Conservation (phyloP, 2,797 vertebrate species). For the Syngnathus rostellatus region DNA sequence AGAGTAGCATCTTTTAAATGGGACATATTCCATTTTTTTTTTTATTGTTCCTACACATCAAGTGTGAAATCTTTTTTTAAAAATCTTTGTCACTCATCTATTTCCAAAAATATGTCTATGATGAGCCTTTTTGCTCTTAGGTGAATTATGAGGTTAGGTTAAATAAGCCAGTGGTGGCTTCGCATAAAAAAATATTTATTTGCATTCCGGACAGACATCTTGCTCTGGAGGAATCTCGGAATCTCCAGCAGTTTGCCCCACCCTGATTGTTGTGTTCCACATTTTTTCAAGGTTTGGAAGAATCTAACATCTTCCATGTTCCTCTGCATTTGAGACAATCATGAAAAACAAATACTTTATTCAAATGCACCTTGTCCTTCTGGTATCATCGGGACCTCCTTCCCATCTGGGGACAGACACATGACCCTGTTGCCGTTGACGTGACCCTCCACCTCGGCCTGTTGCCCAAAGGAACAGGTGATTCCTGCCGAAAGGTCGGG, state of each 20-base stretch:
- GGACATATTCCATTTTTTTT: background rate
- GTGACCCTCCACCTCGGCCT: conserved; percentile 82
- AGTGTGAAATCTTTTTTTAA: background rate
- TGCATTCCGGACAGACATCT: background rate
- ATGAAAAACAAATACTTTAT: background rate
- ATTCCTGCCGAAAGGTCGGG: conserved; percentile 83
- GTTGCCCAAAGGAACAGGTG: conserved; percentile 83
- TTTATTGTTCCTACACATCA: background rate
- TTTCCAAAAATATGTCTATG: background rate
- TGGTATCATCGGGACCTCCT: conserved; percentile 82
- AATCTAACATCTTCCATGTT: no score
- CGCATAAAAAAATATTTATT: background rate
- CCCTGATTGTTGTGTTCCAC: background rate
- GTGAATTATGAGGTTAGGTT: background rate
- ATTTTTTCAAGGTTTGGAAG: background rate
- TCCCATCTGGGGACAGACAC: conserved; percentile 81
- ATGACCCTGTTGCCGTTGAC: conserved; percentile 81
- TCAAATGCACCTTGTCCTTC: conserved; percentile 78
- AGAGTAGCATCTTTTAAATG: background rate
- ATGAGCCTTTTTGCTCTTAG: background rate
- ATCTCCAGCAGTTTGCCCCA: no score
- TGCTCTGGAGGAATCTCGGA: background rate
- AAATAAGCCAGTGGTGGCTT: background rate
- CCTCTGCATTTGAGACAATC: background rate
- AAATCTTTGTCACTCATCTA: background rate